phyloP scores from a whole-genome alignment of 2,113 vertebrate species.

The Xenus cinereus region DNA sequence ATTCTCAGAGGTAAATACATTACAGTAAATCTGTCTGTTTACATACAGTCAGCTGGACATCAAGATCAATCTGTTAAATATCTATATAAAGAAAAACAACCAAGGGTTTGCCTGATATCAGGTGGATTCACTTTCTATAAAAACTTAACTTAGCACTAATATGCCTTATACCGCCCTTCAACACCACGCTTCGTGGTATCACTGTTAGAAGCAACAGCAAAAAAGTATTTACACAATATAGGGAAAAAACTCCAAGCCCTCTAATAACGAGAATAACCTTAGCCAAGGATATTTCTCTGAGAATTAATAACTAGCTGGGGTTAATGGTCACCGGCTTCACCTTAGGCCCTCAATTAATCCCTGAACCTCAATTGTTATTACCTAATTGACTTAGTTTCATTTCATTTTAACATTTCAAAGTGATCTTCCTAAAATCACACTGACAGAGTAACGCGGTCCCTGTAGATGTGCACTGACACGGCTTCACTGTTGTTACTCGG shows the following conservation, averaged over 20 bases:
- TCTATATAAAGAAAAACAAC: background rate
- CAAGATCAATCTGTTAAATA: background rate
- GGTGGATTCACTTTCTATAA: background rate
- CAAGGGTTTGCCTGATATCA: background rate
- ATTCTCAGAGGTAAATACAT: background rate
- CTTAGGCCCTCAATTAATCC: slow-evolving; percentile 75
- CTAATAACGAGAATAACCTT: slow-evolving; percentile 43
- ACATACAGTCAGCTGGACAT: background rate
- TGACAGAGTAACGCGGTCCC: slow-evolving; percentile 28
- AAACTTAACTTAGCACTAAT: background rate
- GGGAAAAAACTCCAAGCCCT: background rate
- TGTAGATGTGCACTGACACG: slow-evolving; percentile 25
- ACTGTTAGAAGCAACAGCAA: background rate
- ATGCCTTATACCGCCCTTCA: background rate
- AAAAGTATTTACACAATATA: background rate
- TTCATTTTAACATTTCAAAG: slow-evolving; percentile 70
- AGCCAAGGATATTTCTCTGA: slow-evolving; percentile 46
- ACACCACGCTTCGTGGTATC: background rate
- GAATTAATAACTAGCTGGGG: slow-evolving; percentile 67
- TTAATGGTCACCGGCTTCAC: slow-evolving; percentile 73
- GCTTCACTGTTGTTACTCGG: background rate
- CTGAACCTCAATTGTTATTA: slow-evolving; percentile 73
- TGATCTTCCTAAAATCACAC: slow-evolving; percentile 64
- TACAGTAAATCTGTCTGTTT: background rate
- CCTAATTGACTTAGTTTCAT: slow-evolving; percentile 77